Percentiles rank a stretch among this genome's conserved stretches.
Conservation (phyloP, 2,113 vertebrate species). For the Thunnus thynnus region DNA sequence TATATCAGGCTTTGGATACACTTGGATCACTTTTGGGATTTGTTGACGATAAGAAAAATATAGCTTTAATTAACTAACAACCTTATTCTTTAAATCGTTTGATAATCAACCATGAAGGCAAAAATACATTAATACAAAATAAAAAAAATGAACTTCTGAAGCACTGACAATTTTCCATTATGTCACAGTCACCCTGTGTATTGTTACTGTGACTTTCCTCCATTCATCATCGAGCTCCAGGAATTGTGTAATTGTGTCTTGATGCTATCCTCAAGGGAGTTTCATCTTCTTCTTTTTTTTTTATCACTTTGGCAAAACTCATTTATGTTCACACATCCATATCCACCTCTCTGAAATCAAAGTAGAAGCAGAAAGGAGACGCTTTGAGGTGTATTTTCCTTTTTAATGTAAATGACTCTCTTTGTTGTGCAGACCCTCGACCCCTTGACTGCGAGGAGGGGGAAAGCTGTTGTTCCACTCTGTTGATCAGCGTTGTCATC, state of each 20-base stretch:
- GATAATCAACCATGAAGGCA: background rate
- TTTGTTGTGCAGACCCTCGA: conserved; percentile 10
- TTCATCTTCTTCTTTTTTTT: conserved; percentile 10
- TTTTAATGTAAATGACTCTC: conserved; percentile 45
- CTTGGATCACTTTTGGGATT: no score
- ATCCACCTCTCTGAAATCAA: conserved; percentile 37
- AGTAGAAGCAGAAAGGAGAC: conserved; percentile 2
- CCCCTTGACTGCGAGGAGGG: conserved; percentile 18
- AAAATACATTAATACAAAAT: conserved; percentile 26
- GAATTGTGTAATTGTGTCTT: conserved; percentile 45
- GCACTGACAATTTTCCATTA: conserved; percentile 15
- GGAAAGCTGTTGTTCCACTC: conserved; percentile 29
- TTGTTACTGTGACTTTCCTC: conserved; percentile 18
- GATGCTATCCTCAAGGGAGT: conserved; percentile 44
- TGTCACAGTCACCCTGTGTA: conserved; percentile 23
- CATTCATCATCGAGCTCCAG: conserved; percentile 49
- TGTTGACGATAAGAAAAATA: no score
- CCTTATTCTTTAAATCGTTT: no score
- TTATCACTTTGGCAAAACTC: conserved; percentile 30
- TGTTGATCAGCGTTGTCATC: conserved; percentile 32
- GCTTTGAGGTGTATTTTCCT: background rate
- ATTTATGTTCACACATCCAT: conserved; percentile 45
- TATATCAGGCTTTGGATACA: no score
- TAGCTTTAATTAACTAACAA: no score
- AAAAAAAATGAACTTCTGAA: conserved; percentile 30